phyloP scores from a whole-genome alignment of 2,797 vertebrate genomes.

The Miichthys miiuy region DNA sequence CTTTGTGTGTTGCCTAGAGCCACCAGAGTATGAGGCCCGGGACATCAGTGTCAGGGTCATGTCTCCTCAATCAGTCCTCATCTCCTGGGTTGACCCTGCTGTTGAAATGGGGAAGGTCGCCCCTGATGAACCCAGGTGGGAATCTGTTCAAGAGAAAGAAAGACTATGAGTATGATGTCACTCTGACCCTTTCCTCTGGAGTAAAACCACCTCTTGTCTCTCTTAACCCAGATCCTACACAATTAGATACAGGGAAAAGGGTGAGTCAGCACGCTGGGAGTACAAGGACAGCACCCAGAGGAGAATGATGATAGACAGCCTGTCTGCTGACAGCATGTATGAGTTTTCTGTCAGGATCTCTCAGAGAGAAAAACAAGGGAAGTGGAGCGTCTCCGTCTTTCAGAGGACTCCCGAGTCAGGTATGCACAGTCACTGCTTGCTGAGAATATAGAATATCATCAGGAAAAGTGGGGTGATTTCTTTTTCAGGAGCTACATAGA shows the following conservation, averaged over 20 bases:
- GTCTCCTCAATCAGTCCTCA: slow-evolving; percentile 95
- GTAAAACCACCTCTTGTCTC: slow-evolving; percentile 22
- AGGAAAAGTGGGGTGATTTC: slow-evolving; percentile 1
- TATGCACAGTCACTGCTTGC: slow-evolving; percentile 70
- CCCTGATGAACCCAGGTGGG: slow-evolving; percentile 77
- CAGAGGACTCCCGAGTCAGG: slow-evolving; percentile 97
- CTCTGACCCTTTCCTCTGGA: not conserved
- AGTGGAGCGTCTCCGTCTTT: slow-evolving; percentile 95
- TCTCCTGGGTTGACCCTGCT: slow-evolving; percentile 93
- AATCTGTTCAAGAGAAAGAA: slow-evolving; percentile 15
- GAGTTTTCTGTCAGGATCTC: slow-evolving; percentile 95
- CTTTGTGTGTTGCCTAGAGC: slow-evolving; percentile 84
- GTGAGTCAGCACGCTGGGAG: slow-evolving; percentile 96
- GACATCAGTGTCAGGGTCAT: slow-evolving; percentile 95
- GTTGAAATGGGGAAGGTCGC: slow-evolving; percentile 88
- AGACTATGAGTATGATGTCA: not conserved
- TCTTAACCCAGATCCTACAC: slow-evolving; percentile 88
- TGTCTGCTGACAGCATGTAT: slow-evolving; percentile 95
- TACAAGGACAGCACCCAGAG: slow-evolving; percentile 90
- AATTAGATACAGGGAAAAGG: slow-evolving; percentile 94
- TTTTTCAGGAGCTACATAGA: slow-evolving; percentile 2
- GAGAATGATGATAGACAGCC: slow-evolving; percentile 89
- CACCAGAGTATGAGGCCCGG: slow-evolving; percentile 88
- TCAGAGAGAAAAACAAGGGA: slow-evolving; percentile 89
- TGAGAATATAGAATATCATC: slow-evolving; percentile 1